Percentiles rank a stretch among this genome's conserved stretches.
phyloP scores from a whole-genome alignment of 2,113 vertebrate genomes.

The Noctilio leporinus region DNA sequence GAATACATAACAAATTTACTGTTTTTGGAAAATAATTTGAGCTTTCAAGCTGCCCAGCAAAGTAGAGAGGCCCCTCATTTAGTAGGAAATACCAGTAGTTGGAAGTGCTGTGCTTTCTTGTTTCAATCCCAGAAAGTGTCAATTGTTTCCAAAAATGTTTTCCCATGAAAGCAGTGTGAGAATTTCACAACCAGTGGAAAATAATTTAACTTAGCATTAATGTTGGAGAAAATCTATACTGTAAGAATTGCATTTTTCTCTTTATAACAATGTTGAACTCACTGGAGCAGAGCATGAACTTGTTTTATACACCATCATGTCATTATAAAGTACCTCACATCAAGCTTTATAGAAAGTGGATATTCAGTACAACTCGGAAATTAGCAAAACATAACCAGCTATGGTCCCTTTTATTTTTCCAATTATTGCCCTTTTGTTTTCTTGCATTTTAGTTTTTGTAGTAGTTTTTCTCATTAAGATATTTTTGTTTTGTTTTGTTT shows the following conservation, averaged over 20 bases:
- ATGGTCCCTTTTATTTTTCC: neutral
- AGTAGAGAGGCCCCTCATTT: neutral
- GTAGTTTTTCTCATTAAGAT: neutral
- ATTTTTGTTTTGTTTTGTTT: neutral
- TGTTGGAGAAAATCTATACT: neutral
- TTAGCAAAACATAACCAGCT: neutral
- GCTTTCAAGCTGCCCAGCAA: neutral
- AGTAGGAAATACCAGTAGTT: neutral
- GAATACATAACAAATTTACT: neutral
- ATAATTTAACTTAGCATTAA: neutral
- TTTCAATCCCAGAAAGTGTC: neutral
- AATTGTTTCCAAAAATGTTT: conserved; percentile 12
- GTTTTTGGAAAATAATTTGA: neutral
- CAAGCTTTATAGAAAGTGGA: neutral
- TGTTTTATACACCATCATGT: neutral
- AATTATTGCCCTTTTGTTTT: neutral
- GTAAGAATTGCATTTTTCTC: neutral
- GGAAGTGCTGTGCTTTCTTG: neutral
- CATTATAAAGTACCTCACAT: neutral
- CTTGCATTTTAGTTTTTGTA: neutral
- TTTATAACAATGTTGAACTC: neutral
- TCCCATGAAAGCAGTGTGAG: neutral
- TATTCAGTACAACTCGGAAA: neutral
- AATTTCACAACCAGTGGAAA: neutral
- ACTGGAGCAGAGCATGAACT: conserved; percentile 17